phyloP scores from a whole-genome alignment of 2,888 invertebrate genomes.

The Aphidius colemani region DNA sequence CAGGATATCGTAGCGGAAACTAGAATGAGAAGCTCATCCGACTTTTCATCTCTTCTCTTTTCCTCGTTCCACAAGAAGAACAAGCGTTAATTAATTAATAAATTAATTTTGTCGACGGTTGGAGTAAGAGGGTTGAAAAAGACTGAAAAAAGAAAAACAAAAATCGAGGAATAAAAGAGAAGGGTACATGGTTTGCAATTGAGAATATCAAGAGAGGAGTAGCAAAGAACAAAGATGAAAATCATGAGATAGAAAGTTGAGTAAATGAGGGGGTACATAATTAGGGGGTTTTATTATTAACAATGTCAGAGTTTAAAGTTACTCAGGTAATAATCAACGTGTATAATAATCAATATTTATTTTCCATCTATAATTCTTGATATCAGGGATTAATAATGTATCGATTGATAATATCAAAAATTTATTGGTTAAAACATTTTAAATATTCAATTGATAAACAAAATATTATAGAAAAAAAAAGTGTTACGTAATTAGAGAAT shows the following conservation, averaged over 20 bases:
- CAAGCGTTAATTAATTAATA: slow-evolving; percentile 44
- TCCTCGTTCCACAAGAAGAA: slow-evolving; percentile 22
- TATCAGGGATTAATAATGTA: too few relatives aligned
- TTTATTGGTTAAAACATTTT: too few relatives aligned
- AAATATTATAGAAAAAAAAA: too few relatives aligned
- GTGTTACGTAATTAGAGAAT: neutral
- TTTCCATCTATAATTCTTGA: too few relatives aligned
- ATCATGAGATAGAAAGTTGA: neutral
- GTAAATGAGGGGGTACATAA: neutral
- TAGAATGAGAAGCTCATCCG: slow-evolving; percentile 24
- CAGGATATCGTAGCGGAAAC: slow-evolving; percentile 16
- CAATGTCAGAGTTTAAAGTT: too few relatives aligned
- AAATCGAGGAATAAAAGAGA: neutral
- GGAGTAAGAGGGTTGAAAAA: slow-evolving; percentile 19
- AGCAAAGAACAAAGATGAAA: neutral
- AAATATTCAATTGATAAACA: too few relatives aligned
- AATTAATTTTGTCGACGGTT: slow-evolving; percentile 41
- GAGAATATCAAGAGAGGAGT: neutral
- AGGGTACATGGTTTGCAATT: too few relatives aligned
- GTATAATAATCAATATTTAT: too few relatives aligned
- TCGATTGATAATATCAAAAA: too few relatives aligned
- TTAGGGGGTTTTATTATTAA: too few relatives aligned
- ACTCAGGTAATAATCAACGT: too few relatives aligned
- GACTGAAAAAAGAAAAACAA: neutral
- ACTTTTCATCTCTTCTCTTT: slow-evolving; percentile 27